A percentile compares a stretch with the other conserved stretches of the same genome.
These are phyloP conservation scores for Pycnonotus jocosus DNA, from an alignment of 2,113 vertebrate genomes.

Conservation along the genomic window DNA sequence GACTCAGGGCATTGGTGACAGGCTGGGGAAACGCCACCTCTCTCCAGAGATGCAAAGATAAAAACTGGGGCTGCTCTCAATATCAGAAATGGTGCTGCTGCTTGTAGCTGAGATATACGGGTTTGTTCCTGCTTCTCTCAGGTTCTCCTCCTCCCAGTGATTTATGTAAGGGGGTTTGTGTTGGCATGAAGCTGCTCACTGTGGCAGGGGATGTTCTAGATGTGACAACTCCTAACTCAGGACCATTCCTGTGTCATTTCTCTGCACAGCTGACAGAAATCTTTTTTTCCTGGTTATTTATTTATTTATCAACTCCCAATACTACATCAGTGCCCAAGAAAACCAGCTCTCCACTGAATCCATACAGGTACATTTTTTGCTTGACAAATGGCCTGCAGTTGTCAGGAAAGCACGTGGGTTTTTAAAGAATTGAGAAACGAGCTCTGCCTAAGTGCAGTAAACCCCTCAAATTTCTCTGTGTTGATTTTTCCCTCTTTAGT, in stretches of 20 bases:
- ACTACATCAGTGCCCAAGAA: not conserved
- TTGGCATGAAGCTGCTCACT: not conserved
- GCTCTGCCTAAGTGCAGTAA: not conserved
- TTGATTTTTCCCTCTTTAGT: slow-evolving; percentile 27
- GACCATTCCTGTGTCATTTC: not conserved
- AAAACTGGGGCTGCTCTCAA: not conserved
- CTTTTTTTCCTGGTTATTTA: not conserved
- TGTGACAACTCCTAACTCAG: not conserved
- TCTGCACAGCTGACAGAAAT: not conserved
- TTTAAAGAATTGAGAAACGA: slow-evolving; percentile 8
- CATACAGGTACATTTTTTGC: not conserved
- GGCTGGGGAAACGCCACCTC: not conserved
- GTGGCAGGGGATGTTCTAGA: not conserved
- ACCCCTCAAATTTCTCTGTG: not conserved
- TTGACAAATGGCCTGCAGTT: not conserved
- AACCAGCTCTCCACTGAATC: not conserved
- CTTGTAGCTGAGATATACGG: not conserved
- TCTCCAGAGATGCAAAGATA: not conserved
- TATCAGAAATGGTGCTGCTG: not conserved
- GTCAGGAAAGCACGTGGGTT: not conserved
- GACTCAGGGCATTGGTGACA: not conserved
- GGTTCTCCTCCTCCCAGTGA: not conserved
- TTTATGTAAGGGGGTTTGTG: not conserved
- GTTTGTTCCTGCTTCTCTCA: not conserved
- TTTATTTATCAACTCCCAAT: not conserved